Base-by-base conservation (phyloP, 2,888 invertebrate genomes). In the Ormyrus labotus region DNA sequence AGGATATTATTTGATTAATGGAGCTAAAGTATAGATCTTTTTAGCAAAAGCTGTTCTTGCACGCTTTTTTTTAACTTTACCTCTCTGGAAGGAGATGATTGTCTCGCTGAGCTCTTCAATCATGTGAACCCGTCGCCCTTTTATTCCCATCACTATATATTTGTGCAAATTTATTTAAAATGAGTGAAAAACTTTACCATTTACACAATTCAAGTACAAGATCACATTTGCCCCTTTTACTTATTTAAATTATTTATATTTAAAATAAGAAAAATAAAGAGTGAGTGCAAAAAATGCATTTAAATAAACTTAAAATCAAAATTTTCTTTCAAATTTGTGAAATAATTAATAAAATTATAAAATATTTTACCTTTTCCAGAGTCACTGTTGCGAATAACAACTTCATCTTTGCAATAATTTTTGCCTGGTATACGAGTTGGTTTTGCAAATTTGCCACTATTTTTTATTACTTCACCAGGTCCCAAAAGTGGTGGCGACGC, bases 11-110 rank as follows among this genome's bases (percentile, higher is more conserved):
- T 75, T 58, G n/a, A 79, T 79, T 81, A 81, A 76, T 69, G 48
- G 45, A 80, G 13, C 50, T 71, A 7, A 76, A 72, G 79, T 65
- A 74, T 70, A 60, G 34, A 64, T 69, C 67, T 75, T 78, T 69
- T 79, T 73, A 75, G 48, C 64, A 65, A 70, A 85, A 86, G 86
- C 85, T 83, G 77, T 60, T 84, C 79, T 87, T 87, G 87, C 88
- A 87, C 83, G 83, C 85, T 85, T 84, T 82, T 86, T 70, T 81
- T 80, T 72, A 83, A 84, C 91, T 94, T 94, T 97, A 98, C 98
- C 98, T 97, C 98, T 95, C 95, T 98, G 98, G 94, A 98, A 98
- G 92, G 98, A 98, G 93, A 98, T 98, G 92, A 98, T 97, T 91
- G 98, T 98, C 93, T 98, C 97, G 93, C 97, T 98, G 92, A 98